These are phyloP conservation scores for Gymnobelideus leadbeateri DNA, from an alignment of 2,113 vertebrate species.

Conservation along the genomic window DNA sequence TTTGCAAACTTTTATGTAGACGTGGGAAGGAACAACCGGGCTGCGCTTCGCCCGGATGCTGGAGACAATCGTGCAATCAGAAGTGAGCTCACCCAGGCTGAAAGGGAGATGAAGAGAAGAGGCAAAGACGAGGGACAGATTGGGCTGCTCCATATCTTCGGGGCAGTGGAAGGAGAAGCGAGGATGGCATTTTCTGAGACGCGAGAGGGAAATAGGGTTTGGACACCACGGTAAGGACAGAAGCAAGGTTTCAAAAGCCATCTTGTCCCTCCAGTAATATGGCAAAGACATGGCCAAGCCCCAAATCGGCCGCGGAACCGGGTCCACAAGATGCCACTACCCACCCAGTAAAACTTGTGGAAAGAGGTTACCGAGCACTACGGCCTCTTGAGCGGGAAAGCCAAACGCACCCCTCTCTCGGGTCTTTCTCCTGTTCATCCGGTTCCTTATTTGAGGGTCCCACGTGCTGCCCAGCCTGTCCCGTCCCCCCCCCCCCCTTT, in stretches of 20 bases:
- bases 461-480: not conserved
- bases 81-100: not conserved
- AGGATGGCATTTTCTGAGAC: not conserved
- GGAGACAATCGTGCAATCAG: not conserved
- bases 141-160: not conserved
- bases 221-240: not conserved
- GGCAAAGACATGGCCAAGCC: not conserved
- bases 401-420: not conserved
- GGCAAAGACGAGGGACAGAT: not conserved
- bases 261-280: not conserved
- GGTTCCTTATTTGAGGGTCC: not conserved
- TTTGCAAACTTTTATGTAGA: not conserved
- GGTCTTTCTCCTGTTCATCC: not conserved
- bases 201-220: no score
- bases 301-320: not conserved
- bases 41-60: not conserved
- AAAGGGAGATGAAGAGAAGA: not conserved
- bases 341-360: not conserved
- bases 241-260: not conserved
- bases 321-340: not conserved
- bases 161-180: not conserved
- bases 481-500: not conserved
- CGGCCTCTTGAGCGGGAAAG: not conserved
- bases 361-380: not conserved
- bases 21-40: not conserved